Evolutionary conservation across 2,113 vertebrate species (phyloP).

Genomic region (Thalassarche chlororhynchos): DNA sequence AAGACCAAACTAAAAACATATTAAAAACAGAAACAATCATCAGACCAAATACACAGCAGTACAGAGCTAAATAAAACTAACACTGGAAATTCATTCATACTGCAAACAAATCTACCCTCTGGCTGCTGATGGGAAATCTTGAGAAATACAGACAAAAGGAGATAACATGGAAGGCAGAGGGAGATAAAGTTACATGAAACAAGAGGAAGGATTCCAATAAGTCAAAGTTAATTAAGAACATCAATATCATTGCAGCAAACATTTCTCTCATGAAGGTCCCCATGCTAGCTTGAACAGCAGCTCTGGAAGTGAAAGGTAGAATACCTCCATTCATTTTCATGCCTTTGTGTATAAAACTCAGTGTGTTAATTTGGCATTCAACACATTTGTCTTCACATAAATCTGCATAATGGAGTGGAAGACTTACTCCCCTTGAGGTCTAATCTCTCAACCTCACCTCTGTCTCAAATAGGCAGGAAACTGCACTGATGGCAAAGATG

Average conservation of each 20-base stretch:
- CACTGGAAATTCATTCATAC: background rate
- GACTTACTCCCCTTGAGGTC: background rate
- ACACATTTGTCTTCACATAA: background rate
- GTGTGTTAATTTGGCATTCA: background rate
- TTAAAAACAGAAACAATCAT: background rate
- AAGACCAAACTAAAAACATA: background rate
- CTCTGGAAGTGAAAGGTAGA: background rate
- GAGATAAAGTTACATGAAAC: background rate
- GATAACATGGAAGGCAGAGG: background rate
- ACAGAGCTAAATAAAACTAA: background rate
- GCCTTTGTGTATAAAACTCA: background rate
- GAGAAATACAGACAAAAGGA: background rate
- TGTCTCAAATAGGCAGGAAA: background rate
- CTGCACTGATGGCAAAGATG: background rate
- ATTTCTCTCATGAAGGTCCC: background rate
- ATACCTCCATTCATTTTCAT: background rate
- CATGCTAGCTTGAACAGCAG: background rate
- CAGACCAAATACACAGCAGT: background rate
- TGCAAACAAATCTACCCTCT: background rate
- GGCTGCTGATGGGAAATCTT: background rate
- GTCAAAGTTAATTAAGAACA: background rate
- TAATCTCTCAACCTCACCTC: background rate
- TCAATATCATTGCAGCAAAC: background rate
- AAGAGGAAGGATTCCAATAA: background rate
- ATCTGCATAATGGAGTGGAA: background rate